Conservation (phyloP, 2,888 invertebrate species). For the Trissolcus japonicus region DNA sequence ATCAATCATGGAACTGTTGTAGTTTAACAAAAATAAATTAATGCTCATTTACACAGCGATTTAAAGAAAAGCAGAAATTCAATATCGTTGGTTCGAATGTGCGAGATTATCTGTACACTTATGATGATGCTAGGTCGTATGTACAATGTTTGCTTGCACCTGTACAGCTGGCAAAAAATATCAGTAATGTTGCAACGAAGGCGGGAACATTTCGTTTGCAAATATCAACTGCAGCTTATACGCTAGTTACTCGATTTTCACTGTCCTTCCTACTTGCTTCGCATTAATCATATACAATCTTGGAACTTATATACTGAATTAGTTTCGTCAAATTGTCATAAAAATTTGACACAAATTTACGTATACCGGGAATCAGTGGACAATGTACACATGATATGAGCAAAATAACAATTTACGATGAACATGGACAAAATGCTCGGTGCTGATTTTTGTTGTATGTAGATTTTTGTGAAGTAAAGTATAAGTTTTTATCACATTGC, state of each 20-base stretch:
- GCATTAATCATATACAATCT: not conserved
- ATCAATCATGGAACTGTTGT: too few species aligned
- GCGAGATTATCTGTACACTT: constrained; percentile 42
- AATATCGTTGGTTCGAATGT: constrained; percentile 31
- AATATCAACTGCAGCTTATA: constrained; percentile 25
- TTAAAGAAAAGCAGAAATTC: not conserved
- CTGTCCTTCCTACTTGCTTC: constrained; percentile 44
- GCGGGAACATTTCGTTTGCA: constrained; percentile 8
- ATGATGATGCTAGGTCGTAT: constrained; percentile 18
- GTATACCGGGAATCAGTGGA: constrained; percentile 11
- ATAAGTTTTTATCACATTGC: constrained; percentile 35
- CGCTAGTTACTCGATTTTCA: constrained; percentile 20
- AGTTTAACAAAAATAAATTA: too few species aligned
- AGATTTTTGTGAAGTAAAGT: not conserved
- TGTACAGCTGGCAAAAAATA: constrained; percentile 36
- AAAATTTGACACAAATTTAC: constrained; percentile 27
- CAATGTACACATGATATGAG: not conserved
- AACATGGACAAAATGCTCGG: too few species aligned
- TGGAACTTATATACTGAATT: constrained; percentile 28
- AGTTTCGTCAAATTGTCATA: not conserved
- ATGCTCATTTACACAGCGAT: too few species aligned
- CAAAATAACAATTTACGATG: too few species aligned
- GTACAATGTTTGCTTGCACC: constrained; percentile 26
- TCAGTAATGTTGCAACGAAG: constrained; percentile 15
- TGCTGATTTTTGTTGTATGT: too few species aligned